Base-by-base conservation (phyloP, 2,888 invertebrate species). In the Ectemnius cavifrons region DNA sequence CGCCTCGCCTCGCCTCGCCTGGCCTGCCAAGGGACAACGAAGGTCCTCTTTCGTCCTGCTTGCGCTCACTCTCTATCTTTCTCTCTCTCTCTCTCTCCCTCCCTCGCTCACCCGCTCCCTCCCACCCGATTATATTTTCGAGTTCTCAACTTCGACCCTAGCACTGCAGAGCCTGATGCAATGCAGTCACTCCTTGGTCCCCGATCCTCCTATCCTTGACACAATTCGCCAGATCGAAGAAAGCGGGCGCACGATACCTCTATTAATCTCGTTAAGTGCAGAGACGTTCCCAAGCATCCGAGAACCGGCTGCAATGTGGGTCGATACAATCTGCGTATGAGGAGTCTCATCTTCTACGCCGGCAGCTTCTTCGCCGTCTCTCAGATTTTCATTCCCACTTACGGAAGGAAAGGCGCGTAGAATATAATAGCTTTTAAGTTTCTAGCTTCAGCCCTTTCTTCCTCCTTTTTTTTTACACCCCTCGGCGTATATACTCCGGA, bases 1-100 rank as follows among this genome's bases (percentile, higher is more conserved):
- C n/a, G 61, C 52, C 37, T 23, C 64, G 3, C 66, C 59, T 64
- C 60, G 63, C 66, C 59, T 23, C n/a, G 61, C 52, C 59, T 20
- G 16, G 61, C 52, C 59, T 20, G 16, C 20, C 47, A 56, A 67
- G 67, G 67, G 61, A 61, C 49, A 47, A 8, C 2, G 27, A 63
- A 60, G 20, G 23, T 18, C 37, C 37, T 37, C 37, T 37, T 37
- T 37, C 37, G 37, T 37, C 37, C 37, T 37, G 37, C 37, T 8
- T 6, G 8, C 37, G 4, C 37, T 1, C 37, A 1, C 37, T 6
- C 37, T 37, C 37, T 6, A 4, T 37, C 37, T 6, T 8, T 37
- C 37, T 6, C 11, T 4, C 37, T 6, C 1, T 11, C 37, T 6
- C 11, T 11, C 37, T 1, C 11, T 11, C 37, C 0, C 11, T 37